phyloP scores from a whole-genome alignment of 2,888 invertebrate species.

The Drosophila aldrichi region DNA sequence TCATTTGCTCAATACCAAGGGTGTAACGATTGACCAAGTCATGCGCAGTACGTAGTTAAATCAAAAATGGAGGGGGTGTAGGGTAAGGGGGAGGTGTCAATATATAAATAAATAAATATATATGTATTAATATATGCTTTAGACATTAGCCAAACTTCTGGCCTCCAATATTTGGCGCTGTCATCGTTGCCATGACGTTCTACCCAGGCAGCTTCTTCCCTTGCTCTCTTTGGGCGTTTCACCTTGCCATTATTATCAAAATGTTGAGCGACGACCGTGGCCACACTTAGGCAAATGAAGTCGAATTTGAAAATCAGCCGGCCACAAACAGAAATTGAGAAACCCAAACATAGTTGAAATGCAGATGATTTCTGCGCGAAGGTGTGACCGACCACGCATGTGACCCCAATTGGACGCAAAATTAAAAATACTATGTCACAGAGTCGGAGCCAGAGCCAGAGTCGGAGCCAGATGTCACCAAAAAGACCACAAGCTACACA shows the following conservation, averaged over 20 bases:
- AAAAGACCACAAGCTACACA: constrained; percentile 46
- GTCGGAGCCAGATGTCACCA: constrained; percentile 54
- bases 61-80: neutral
- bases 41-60: constrained; percentile 32
- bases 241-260: constrained; percentile 74
- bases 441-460: neutral
- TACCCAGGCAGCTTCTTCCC: constrained; percentile 22
- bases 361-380: constrained; percentile 34
- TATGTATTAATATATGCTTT: constrained; percentile 7
- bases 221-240: constrained; percentile 43
- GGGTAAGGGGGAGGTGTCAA: no score
- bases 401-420: constrained; percentile 76
- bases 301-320: constrained; percentile 49
- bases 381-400: constrained; percentile 77
- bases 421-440: constrained; percentile 68
- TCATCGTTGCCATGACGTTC: constrained; percentile 57
- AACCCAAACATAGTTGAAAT: constrained; percentile 56
- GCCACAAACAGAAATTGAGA: constrained; percentile 41
- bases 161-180: constrained; percentile 70
- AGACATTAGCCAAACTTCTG: constrained; percentile 54
- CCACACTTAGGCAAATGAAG: constrained; percentile 71
- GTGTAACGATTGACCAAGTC: constrained; percentile 63
- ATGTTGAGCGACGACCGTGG: constrained; percentile 54
- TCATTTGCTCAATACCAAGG: constrained; percentile 71
- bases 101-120: neutral